Conservation (phyloP, 2,113 vertebrate species). For the Paramormyrops kingsleyae region DNA sequence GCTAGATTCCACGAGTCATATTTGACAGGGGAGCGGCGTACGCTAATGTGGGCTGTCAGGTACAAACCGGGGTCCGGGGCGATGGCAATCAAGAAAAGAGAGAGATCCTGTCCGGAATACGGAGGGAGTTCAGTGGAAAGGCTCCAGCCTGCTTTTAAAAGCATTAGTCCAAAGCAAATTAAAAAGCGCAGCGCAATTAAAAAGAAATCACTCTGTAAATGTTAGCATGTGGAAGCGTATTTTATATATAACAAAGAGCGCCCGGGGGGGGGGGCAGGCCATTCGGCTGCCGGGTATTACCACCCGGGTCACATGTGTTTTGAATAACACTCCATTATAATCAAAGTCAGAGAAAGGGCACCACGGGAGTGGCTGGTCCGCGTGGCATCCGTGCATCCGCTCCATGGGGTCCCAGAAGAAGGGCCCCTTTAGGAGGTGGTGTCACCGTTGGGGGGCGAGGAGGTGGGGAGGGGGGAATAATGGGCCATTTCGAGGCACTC, state of each 20-base stretch:
- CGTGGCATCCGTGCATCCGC: conserved; percentile 46
- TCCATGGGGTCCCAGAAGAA: conserved; percentile 24
- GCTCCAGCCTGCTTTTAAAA: conserved; percentile 65
- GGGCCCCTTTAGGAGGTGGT: background rate
- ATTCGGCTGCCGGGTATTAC: conserved; percentile 67
- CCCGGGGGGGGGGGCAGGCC: conserved; percentile 47
- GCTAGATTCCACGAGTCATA: conserved; percentile 51
- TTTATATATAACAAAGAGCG: conserved; percentile 61
- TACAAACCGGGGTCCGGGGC: conserved; percentile 47
- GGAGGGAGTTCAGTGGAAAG: conserved; percentile 69
- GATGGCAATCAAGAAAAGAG: conserved; percentile 47
- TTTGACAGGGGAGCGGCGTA: conserved; percentile 51
- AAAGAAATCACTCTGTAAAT: conserved; percentile 76
- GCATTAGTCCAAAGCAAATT: conserved; percentile 72
- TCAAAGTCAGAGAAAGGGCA: conserved; percentile 73
- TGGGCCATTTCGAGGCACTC: conserved; percentile 18
- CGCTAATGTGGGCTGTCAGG: conserved; percentile 57
- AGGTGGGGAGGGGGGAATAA: conserved; percentile 31
- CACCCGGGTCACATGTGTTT: conserved; percentile 61
- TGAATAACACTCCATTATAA: conserved; percentile 70
- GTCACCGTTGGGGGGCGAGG: conserved; percentile 23
- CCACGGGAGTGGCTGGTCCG: conserved; percentile 52
- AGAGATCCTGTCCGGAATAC: conserved; percentile 46
- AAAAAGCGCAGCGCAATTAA: conserved; percentile 74
- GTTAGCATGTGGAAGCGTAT: conserved; percentile 75